Evolutionary conservation across 2,888 invertebrate species (phyloP).

Genomic region (Eueremaeus valkanovi): DNA sequence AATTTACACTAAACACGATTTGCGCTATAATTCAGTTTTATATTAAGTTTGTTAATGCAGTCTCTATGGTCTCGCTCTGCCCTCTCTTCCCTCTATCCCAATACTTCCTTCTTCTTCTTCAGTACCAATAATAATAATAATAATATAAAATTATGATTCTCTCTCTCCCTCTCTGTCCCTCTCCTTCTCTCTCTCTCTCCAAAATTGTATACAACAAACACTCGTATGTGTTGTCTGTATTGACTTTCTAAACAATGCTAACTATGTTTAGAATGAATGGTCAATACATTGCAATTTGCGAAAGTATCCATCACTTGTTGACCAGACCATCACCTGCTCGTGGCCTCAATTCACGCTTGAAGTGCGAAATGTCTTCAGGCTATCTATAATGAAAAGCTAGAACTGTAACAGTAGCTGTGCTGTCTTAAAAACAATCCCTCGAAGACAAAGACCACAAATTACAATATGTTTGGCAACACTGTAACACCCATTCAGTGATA

Average conservation of each 20-base stretch:
- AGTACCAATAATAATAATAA: neutral
- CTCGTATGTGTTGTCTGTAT: neutral
- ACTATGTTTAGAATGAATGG: constrained; percentile 13
- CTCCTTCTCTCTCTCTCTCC: neutral
- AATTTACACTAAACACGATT: neutral
- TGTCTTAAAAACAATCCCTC: neutral
- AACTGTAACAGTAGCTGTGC: no score
- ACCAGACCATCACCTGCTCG: constrained; percentile 22
- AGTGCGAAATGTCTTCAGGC: neutral
- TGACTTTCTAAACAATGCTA: neutral
- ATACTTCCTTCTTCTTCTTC: neutral
- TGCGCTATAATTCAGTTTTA: neutral
- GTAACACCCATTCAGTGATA: constrained; percentile 21
- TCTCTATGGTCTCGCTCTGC: neutral
- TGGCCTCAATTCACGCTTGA: constrained; percentile 15
- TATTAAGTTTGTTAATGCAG: constrained; percentile 1
- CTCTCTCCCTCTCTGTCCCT: no score
- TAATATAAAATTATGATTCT: neutral
- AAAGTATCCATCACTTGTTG: constrained; percentile 1
- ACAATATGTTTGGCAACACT: constrained; percentile 19
- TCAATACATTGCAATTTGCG: neutral
- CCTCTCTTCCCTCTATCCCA: neutral
- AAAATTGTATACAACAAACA: neutral
- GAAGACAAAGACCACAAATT: constrained; percentile 16
- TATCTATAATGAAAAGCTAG: neutral